Conservation (phyloP, 2,113 vertebrate genomes). For the Prinia subflava region DNA sequence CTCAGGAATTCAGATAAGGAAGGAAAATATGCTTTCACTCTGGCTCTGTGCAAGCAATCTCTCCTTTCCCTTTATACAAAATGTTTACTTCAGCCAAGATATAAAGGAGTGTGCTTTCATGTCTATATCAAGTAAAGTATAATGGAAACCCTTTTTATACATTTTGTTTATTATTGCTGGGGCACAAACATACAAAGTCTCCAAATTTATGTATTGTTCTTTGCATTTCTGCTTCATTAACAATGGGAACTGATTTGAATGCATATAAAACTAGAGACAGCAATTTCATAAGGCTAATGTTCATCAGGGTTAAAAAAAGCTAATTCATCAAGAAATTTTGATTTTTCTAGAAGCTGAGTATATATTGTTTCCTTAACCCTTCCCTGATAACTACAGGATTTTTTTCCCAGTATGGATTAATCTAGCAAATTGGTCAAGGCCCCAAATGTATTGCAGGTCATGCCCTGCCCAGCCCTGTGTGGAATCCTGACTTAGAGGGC, state of each 20-base stretch:
- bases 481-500: background rate
- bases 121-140: background rate
- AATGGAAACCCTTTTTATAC: background rate
- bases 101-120: background rate
- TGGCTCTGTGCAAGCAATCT: background rate
- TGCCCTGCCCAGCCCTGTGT: rapidly evolving
- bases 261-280: background rate
- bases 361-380: background rate
- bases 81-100: background rate
- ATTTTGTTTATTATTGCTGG: background rate
- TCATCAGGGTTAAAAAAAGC: background rate
- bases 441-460: rapidly evolving
- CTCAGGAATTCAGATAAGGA: background rate
- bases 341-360: background rate
- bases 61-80: background rate
- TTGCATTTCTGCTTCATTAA: background rate
- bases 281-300: background rate
- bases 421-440: background rate
- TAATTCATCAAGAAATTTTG: background rate
- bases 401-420: background rate
- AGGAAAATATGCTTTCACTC: background rate
- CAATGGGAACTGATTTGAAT: background rate
- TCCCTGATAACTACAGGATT: background rate
- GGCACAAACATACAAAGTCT: rapidly evolving
- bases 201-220: background rate